Conservation (phyloP, 2,113 vertebrate genomes). For the Pristiophorus japonicus region DNA sequence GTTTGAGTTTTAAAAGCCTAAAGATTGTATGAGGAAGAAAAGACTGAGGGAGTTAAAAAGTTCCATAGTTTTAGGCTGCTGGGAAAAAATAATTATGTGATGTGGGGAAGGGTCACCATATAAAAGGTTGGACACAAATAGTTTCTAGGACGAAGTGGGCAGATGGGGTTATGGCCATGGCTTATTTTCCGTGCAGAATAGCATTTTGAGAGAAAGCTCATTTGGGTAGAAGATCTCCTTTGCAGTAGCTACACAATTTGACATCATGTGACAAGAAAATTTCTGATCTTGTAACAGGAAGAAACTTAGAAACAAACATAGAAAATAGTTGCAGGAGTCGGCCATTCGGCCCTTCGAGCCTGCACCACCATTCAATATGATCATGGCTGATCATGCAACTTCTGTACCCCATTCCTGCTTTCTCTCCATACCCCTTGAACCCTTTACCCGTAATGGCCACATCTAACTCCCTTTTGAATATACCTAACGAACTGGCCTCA, state of each 20-base stretch:
- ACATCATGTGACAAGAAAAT: background rate
- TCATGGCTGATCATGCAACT: too few species aligned
- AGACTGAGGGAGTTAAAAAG: background rate
- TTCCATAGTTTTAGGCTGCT: background rate
- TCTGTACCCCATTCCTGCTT: too few species aligned
- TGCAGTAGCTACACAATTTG: background rate
- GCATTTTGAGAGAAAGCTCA: background rate
- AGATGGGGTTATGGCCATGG: background rate
- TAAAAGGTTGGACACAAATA: background rate
- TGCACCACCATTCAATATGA: too few species aligned
- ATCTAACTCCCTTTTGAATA: too few species aligned
- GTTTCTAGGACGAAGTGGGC: background rate
- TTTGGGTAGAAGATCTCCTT: background rate
- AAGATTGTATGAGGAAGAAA: background rate
- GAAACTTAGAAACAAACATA: too few species aligned
- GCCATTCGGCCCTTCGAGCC: too few species aligned
- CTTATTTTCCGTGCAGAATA: background rate
- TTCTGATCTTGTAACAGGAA: background rate
- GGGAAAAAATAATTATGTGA: background rate
- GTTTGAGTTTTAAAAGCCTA: background rate
- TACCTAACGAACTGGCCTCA: too few species aligned
- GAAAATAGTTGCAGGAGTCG: too few species aligned
- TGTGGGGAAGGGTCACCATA: background rate
- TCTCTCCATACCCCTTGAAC: too few species aligned
- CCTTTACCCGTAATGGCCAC: too few species aligned